Conservation (phyloP, 2,888 invertebrate species). For the Erebia ligea region DNA sequence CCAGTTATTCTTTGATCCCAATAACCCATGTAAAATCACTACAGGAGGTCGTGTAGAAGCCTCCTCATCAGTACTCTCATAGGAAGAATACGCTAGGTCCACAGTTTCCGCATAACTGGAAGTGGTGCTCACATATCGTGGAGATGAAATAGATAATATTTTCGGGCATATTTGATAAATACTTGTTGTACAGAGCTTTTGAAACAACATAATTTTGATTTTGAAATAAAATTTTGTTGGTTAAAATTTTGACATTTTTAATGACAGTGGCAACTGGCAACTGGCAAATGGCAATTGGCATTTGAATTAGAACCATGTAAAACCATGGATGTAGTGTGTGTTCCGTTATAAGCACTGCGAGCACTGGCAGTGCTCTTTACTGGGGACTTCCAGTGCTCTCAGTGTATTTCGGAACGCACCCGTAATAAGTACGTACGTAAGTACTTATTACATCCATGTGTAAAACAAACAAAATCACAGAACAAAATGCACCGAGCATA, state of each 20-base stretch:
- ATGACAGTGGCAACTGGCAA: not conserved
- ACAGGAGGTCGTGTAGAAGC: slow-evolving; percentile 82
- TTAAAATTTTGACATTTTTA: slow-evolving; percentile 24
- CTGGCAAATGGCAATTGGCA: no score
- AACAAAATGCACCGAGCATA: no score
- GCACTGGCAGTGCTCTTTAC: no score
- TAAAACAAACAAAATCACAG: no score
- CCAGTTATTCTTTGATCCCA: slow-evolving; percentile 98
- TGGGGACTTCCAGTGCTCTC: no score
- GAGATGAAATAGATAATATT: slow-evolving; percentile 45
- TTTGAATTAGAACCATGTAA: no score
- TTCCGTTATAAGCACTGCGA: no score
- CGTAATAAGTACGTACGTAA: no score
- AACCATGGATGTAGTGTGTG: no score
- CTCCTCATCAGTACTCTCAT: slow-evolving; percentile 78
- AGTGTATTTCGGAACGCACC: no score
- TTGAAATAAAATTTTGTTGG: slow-evolving; percentile 1
- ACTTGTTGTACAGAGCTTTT: slow-evolving; percentile 19
- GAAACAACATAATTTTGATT: slow-evolving; percentile 32
- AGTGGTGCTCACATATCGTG: slow-evolving; percentile 51
- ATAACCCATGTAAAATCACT: slow-evolving; percentile 93
- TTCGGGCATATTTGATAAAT: slow-evolving; percentile 39
- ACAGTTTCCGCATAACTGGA: slow-evolving; percentile 78
- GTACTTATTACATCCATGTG: no score
- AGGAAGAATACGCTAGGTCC: slow-evolving; percentile 86